These are phyloP conservation scores for Opisthograptis luteolata DNA, from an alignment of 2,888 invertebrate genomes.

Conservation along the genomic window DNA sequence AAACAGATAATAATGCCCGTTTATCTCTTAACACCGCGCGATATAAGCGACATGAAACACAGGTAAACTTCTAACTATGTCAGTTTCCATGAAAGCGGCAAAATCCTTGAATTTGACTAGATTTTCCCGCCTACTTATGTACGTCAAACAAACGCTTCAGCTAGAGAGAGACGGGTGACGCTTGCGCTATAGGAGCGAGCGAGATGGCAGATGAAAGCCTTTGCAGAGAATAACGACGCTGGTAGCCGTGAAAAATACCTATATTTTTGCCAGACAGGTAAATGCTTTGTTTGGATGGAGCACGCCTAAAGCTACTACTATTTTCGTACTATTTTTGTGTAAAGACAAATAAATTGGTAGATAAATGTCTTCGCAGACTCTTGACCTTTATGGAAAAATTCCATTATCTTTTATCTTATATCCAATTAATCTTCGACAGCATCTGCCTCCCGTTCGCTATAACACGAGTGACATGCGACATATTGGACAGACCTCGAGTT, in stretches of 20 bases:
- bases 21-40: neutral
- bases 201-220: conserved; percentile 55
- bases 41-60: conserved; percentile 3
- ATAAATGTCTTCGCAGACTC: too few species aligned
- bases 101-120: conserved; percentile 54
- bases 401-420: too few species aligned
- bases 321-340: neutral
- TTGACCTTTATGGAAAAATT: too few species aligned
- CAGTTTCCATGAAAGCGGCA: conserved; percentile 40
- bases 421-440: neutral
- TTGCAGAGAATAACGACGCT: conserved; percentile 50
- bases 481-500: too few species aligned
- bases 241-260: conserved; percentile 15
- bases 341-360: too few species aligned
- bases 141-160: conserved; percentile 49
- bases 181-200: conserved; percentile 42
- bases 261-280: conserved; percentile 9
- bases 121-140: conserved; percentile 62
- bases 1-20: neutral
- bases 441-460: neutral
- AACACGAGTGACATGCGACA: too few species aligned
- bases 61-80: conserved; percentile 25
- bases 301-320: neutral
- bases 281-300: conserved; percentile 1
- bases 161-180: conserved; percentile 45